Evolutionary conservation across 2,113 vertebrate genomes (phyloP).

Genomic region (Forbesichthys papilliferus): DNA sequence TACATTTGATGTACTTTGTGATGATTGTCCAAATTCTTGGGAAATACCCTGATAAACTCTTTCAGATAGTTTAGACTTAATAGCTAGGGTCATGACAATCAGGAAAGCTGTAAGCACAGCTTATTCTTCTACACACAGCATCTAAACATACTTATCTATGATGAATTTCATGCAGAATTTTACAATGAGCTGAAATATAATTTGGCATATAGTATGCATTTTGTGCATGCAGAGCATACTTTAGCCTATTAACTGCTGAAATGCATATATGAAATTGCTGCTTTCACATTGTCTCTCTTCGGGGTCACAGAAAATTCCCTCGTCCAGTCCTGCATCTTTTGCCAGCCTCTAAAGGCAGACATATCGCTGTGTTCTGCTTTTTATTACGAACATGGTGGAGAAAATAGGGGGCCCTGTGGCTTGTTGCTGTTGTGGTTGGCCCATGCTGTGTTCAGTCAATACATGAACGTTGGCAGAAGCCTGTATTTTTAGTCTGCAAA

Average conservation of each 20-base stretch:
- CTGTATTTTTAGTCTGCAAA: constrained; percentile 56
- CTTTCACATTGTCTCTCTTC: constrained; percentile 8
- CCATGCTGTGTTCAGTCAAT: constrained; percentile 29
- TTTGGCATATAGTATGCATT: too few relatives aligned
- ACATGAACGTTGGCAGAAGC: constrained; percentile 27
- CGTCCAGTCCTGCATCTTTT: constrained; percentile 14
- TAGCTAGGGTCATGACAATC: too few relatives aligned
- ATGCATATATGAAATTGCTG: not conserved
- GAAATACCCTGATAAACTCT: too few relatives aligned
- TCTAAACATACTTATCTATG: too few relatives aligned
- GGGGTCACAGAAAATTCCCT: constrained; percentile 11
- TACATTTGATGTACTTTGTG: too few relatives aligned
- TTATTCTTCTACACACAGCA: too few relatives aligned
- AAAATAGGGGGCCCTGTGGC: constrained; percentile 38
- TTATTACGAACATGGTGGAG: constrained; percentile 18
- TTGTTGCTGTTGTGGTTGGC: constrained; percentile 36
- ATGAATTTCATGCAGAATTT: too few relatives aligned
- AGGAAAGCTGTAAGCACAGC: too few relatives aligned
- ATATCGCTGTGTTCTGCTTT: constrained; percentile 21
- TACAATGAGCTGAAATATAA: too few relatives aligned
- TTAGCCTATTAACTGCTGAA: not conserved
- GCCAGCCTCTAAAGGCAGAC: constrained; percentile 6
- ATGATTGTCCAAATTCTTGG: too few relatives aligned
- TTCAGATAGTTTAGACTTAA: too few relatives aligned
- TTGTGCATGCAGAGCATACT: too few relatives aligned